Evolutionary conservation across 2,113 vertebrate species (phyloP), one percentile per base, ranked within the genome.

Genomic region (Malaclemys terrapin): DNA sequence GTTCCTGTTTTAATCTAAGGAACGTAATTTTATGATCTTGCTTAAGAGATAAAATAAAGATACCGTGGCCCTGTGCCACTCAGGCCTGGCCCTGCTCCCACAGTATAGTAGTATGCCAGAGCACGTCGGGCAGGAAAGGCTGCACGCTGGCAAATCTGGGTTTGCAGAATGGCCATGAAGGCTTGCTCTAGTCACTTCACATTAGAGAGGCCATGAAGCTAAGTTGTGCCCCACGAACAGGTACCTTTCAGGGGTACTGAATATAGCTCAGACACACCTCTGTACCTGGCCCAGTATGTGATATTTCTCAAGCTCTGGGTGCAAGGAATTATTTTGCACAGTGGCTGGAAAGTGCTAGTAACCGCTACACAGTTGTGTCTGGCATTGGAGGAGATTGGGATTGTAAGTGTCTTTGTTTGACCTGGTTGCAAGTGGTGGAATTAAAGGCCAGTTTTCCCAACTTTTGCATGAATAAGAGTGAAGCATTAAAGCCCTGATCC

Each of bases 391-490:
- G 19, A 87, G 86, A 90, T 35, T 8, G 0, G 0, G 84, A 17
- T 91, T 87, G 47, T 81, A 76, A 31, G 11, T 45, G 27, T 80
- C 65, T 72, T 38, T 38, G 31, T 88, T 89, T 93, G 76, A 95
- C 20, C n/a, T 91, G 9, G 31, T 79, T 93, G 35, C 27, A 1
- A 82, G 24, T 78, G 35, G 24, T 82, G 92, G 22, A 88, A 0
- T 38, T 1, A 27, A 80, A 2, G 88, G 20, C 24, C 16, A 52
- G 19, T 94, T 91, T 93, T 85, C 69, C 85, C 49, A 65, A 72
- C n/a, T 72, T 72, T 19, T n/a, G 8, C 20, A n/a, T 69, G 62
- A 69, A 69, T 69, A n/a, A 69, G 50, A 94, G 12, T 31, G 59
- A 12, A 82, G 8, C 93, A 72, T 80, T 85, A 92, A 85, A n/a